Evolutionary conservation across 2,797 vertebrate species (phyloP), one percentile per base, ranked within the genome.

Genomic region (Serranus cabrilla): DNA sequence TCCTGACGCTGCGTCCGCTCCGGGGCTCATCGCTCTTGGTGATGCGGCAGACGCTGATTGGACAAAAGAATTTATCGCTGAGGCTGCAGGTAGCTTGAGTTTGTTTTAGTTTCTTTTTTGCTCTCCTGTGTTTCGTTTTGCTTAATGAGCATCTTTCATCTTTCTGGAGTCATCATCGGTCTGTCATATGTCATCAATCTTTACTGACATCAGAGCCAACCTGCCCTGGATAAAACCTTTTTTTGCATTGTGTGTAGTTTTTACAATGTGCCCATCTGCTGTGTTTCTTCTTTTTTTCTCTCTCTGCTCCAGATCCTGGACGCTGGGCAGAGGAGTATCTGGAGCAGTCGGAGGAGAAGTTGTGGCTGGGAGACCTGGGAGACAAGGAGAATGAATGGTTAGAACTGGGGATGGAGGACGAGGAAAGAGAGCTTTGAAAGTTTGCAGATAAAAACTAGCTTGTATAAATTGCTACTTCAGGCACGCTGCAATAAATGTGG

Each of bases 311-410:
- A 98, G 98, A 99, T 92, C 97, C 97, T 0, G 95, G 95, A 13
- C 97, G 97, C 80, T 99, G 98, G 98, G 98, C 98, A n/a, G 97
- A 99, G 82, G 98, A 99, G 58, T 99, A 99, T 82, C 90, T 99
- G 79, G 98, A 99, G 86, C 98, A 99, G 85, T 99, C 98, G 0
- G 98, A 99, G 90, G 98, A 99, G 92, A 99, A 99, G 80, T 89
- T 99, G 66, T 99, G 98, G 98, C 93, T 99, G 57, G 98, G 98
- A 69, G 98, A 99, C 74, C 91, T 96, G 0, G 95, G 98, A 95
- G 95, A 96, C 92, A 96, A 92, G 93, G 95, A 94, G 59, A 89
- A 92, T 18, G 96, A 97, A 87, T 99, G 98, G 98, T 99, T 89
- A 96, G 97, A 76, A 45, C 8, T 5, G 17, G 25, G 31, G 31